Percentiles rank a stretch among this genome's conserved stretches.
phyloP scores from a whole-genome alignment of 2,888 invertebrate genomes.

The Dioctria linearis region DNA sequence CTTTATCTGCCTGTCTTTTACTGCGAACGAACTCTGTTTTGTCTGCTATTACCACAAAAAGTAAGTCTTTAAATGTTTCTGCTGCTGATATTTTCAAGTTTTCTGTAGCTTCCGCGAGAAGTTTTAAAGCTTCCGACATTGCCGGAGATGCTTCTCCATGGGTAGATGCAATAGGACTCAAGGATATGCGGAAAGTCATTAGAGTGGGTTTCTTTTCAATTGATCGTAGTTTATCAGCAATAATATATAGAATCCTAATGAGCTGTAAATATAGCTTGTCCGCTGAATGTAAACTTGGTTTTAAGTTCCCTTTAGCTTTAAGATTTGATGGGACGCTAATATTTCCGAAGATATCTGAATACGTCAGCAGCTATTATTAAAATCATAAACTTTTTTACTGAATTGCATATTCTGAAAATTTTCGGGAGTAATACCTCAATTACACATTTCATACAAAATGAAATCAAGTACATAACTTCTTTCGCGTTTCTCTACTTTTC shows the following conservation, averaged over 20 bases:
- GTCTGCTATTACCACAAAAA: constrained; percentile 74
- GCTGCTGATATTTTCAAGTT: constrained; percentile 74
- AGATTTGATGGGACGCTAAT: constrained; percentile 62
- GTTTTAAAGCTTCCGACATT: constrained; percentile 65
- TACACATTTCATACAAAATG: no score
- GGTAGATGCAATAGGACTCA: constrained; percentile 65
- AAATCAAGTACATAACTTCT: no score
- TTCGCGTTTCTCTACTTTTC: no score
- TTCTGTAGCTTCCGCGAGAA: constrained; percentile 70
- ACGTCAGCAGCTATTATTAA: constrained; percentile 55
- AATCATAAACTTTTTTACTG: background rate
- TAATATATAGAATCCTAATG: constrained; percentile 63
- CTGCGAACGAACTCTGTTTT: constrained; percentile 57
- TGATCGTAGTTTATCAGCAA: constrained; percentile 63
- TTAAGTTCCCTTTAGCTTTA: constrained; percentile 61
- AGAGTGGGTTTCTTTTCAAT: constrained; percentile 64
- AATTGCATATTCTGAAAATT: no score
- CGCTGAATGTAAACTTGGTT: constrained; percentile 65
- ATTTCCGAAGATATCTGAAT: constrained; percentile 64
- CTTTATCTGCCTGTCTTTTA: constrained; percentile 64
- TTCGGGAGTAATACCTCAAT: no score
- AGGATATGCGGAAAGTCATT: constrained; percentile 64
- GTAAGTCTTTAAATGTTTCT: constrained; percentile 75
- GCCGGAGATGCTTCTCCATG: constrained; percentile 68
- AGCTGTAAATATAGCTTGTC: constrained; percentile 67